phyloP scores from a whole-genome alignment of 1,140 invertebrate genomes.

The Caenorhabditis latens region DNA sequence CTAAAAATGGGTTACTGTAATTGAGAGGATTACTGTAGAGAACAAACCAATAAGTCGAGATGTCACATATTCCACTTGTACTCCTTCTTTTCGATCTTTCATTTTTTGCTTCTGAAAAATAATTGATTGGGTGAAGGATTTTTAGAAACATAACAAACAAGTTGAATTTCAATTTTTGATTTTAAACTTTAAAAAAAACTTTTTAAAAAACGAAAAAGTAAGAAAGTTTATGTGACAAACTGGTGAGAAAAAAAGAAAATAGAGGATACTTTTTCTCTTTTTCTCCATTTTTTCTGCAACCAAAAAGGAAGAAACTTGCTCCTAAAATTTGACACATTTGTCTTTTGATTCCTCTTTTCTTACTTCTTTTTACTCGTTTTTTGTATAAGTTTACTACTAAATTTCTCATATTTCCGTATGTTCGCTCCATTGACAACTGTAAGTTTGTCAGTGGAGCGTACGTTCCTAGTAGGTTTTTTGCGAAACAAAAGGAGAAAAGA shows the following conservation, averaged over 20 bases:
- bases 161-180: no score
- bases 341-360: constrained; percentile 34
- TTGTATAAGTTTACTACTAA: neutral
- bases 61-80: constrained; percentile 46
- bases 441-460: no score
- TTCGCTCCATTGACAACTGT: no score
- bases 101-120: constrained; percentile 49
- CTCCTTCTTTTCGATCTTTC: constrained; percentile 48
- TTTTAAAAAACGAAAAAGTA: neutral
- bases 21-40: neutral
- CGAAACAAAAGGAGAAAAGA: neutral
- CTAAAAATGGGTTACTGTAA: neutral
- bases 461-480: no score
- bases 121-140: no score
- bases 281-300: neutral
- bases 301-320: neutral
- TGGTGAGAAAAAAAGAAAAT: neutral
- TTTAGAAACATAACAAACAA: no score
- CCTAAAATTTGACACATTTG: constrained; percentile 48
- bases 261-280: constrained; percentile 7
- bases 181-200: neutral
- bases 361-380: constrained; percentile 5
- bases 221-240: neutral
- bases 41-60: constrained; percentile 15
- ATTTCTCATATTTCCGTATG: no score